Conservation (phyloP, 2,797 vertebrate species). For the Falco peregrinus region DNA sequence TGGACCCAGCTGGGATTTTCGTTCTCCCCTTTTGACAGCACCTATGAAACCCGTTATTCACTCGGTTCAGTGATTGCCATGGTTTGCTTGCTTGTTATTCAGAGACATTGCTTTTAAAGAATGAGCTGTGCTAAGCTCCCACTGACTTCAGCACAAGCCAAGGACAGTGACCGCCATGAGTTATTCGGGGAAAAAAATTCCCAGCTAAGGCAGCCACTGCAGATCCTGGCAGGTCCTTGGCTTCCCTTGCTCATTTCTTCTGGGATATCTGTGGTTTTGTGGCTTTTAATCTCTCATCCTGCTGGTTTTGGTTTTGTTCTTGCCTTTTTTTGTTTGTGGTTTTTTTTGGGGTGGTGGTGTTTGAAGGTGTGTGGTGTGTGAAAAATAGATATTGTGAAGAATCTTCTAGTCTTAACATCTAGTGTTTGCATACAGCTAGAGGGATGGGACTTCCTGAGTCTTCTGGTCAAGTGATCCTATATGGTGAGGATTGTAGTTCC, state of each 20-base stretch:
- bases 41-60: constrained; percentile 37
- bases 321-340: background rate
- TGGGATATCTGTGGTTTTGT: background rate
- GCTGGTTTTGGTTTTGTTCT: background rate
- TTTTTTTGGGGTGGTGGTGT: background rate
- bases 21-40: constrained; percentile 31
- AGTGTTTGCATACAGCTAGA: background rate
- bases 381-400: background rate
- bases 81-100: constrained; percentile 30
- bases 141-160: constrained; percentile 7
- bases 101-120: background rate
- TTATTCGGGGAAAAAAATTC: background rate
- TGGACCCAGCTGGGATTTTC: constrained; percentile 41
- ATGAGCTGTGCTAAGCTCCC: constrained; percentile 1
- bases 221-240: background rate
- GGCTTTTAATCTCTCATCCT: background rate
- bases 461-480: background rate
- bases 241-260: background rate
- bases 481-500: background rate
- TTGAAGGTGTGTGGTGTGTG: background rate
- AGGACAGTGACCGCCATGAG: background rate
- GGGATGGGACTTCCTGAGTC: background rate
- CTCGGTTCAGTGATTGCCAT: background rate
- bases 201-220: background rate
- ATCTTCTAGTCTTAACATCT: background rate